Conservation (phyloP, 37 sponge, comb jelly and placozoan species). For the Chondrosia reniformis region DNA sequence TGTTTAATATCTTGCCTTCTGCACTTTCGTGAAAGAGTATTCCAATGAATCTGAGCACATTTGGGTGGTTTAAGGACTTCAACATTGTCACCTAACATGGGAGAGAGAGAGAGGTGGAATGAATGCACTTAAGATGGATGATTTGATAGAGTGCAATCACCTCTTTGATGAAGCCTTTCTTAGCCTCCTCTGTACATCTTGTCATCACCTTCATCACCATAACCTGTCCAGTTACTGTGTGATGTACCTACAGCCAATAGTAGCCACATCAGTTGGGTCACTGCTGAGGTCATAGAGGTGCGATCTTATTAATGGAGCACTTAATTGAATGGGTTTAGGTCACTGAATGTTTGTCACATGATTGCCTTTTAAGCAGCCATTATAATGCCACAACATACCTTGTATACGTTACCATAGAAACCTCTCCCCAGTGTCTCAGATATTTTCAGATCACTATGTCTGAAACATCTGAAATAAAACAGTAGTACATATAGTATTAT, state of each 20-base stretch:
- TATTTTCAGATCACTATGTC: conserved; percentile 67
- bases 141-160: no score
- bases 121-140: no score
- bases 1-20: conserved; percentile 54
- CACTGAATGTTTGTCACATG: no score
- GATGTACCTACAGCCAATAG: conserved; percentile 45
- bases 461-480: conserved; percentile 54
- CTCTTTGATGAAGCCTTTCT: conserved; percentile 68
- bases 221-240: conserved; percentile 67
- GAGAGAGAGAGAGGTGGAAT: background rate
- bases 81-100: conserved; percentile 51
- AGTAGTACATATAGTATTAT: background rate
- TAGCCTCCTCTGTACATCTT: conserved; percentile 61
- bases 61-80: conserved; percentile 72
- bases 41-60: conserved; percentile 81
- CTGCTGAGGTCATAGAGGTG: no score
- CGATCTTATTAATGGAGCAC: no score
- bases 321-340: no score
- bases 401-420: conserved; percentile 76
- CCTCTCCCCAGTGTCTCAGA: conserved; percentile 79
- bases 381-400: conserved; percentile 42
- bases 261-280: background rate
- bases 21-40: conserved; percentile 33
- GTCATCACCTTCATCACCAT: conserved; percentile 88
- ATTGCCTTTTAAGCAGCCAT: no score